Evolutionary conservation across 2,797 vertebrate species (phyloP).

Genomic region (Borostomias antarcticus): DNA sequence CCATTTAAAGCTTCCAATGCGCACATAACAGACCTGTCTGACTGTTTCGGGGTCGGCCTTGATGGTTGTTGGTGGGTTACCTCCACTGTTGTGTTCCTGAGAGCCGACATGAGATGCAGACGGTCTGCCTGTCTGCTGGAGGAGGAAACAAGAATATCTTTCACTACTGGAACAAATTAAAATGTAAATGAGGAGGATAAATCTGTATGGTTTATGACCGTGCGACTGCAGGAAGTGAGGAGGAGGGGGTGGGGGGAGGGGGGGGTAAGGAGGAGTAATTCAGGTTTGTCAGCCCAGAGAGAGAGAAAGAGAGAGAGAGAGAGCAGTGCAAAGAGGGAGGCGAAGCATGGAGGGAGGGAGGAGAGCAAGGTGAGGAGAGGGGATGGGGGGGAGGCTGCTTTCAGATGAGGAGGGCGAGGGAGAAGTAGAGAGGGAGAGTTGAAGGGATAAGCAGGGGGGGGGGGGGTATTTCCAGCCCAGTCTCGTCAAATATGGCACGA

Average conservation of each 20-base stretch:
- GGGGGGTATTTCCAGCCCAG: too few species aligned
- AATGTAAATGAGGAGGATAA: conserved; percentile 51
- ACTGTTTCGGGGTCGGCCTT: background rate
- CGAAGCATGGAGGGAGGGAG: conserved; percentile 13
- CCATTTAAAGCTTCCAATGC: too few species aligned
- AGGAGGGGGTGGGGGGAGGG: background rate
- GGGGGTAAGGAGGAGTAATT: background rate
- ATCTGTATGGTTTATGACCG: conserved; percentile 37
- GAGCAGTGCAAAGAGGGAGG: background rate
- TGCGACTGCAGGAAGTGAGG: conserved; percentile 24
- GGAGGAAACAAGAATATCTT: conserved; percentile 34
- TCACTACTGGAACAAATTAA: conserved; percentile 46
- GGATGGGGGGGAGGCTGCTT: background rate
- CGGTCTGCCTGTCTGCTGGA: conserved; percentile 11
- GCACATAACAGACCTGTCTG: too few species aligned
- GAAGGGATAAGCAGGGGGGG: too few species aligned
- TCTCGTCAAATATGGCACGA: too few species aligned
- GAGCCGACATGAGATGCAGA: too few species aligned
- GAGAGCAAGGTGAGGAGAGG: background rate
- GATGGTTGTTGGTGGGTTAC: background rate
- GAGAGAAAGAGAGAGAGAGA: too few species aligned
- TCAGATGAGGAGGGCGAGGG: too few species aligned
- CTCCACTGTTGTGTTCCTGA: too few species aligned
- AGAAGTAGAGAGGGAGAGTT: conserved; percentile 41
- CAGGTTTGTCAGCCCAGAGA: too few species aligned